Conservation (phyloP, 2,888 invertebrate species). For the Pantelozetes paolii region DNA sequence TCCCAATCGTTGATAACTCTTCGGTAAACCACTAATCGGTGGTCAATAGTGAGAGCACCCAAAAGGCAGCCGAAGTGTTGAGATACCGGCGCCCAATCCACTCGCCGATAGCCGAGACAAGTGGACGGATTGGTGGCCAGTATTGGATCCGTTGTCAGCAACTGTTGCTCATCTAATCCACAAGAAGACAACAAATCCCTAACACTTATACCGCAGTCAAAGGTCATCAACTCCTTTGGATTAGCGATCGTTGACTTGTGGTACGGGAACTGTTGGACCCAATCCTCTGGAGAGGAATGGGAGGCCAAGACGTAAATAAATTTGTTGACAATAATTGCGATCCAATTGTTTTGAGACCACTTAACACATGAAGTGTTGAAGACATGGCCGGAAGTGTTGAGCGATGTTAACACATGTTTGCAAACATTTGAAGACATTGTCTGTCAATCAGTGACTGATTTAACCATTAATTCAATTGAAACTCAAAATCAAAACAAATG, state of each 20-base stretch:
- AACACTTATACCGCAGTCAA: not conserved
- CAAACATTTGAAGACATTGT: no score
- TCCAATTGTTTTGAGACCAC: slow-evolving; percentile 7
- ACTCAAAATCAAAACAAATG: no score
- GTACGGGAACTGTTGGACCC: not conserved
- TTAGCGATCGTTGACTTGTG: not conserved
- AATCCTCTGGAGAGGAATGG: not conserved
- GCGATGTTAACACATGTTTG: no score
- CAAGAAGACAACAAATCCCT: not conserved
- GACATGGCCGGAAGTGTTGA: not conserved
- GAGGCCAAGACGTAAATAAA: not conserved
- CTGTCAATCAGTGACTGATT: no score
- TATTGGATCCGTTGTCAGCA: not conserved
- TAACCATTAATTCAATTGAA: no score
- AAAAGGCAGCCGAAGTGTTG: not conserved
- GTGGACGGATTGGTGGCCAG: not conserved
- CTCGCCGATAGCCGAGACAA: not conserved
- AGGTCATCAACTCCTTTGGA: not conserved
- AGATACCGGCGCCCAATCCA: not conserved
- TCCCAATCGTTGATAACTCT: not conserved
- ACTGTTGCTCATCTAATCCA: not conserved
- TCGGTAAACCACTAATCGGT: not conserved
- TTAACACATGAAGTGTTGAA: not conserved
- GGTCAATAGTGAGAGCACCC: not conserved
- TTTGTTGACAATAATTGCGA: not conserved